Conservation (phyloP, 2,888 invertebrate genomes). For the Colletes collaris region DNA sequence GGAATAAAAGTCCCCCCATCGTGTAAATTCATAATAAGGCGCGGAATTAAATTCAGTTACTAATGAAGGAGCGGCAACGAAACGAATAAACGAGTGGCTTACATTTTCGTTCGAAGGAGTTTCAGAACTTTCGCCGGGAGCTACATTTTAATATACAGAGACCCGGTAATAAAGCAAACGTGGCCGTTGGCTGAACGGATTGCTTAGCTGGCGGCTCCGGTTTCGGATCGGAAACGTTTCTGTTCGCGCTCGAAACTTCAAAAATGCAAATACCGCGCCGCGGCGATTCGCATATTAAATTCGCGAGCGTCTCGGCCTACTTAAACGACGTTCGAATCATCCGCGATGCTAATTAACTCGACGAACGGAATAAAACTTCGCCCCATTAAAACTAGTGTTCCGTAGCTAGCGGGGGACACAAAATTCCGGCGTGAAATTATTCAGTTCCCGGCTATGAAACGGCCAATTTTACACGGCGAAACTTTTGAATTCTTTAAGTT, state of each 20-base stretch:
- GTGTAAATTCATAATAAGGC: background rate
- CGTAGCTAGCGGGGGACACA: too few relatives aligned
- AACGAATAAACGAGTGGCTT: background rate
- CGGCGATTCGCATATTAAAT: slow-evolving; percentile 28
- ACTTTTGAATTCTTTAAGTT: too few relatives aligned
- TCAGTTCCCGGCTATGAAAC: too few relatives aligned
- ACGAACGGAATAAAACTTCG: slow-evolving; percentile 10
- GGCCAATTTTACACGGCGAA: too few relatives aligned
- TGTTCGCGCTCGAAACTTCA: slow-evolving; percentile 8
- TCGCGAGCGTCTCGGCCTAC: slow-evolving; percentile 13
- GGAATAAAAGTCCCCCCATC: too few relatives aligned
- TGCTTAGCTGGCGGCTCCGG: slow-evolving; percentile 52
- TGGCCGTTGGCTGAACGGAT: slow-evolving; percentile 19
- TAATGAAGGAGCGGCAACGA: background rate
- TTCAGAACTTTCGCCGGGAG: background rate
- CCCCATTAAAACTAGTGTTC: background rate
- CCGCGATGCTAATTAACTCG: slow-evolving; percentile 41
- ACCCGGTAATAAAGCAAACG: slow-evolving; percentile 35
- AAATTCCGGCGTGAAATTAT: too few relatives aligned
- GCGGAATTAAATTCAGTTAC: background rate
- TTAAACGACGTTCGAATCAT: slow-evolving; percentile 28
- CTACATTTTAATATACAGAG: slow-evolving; percentile 35
- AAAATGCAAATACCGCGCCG: slow-evolving; percentile 34
- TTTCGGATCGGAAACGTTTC: slow-evolving; percentile 43
- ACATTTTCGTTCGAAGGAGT: slow-evolving; percentile 6